Evolutionary conservation across 2,797 vertebrate genomes (phyloP).

Genomic region (Triplophysa yarkandensis): DNA sequence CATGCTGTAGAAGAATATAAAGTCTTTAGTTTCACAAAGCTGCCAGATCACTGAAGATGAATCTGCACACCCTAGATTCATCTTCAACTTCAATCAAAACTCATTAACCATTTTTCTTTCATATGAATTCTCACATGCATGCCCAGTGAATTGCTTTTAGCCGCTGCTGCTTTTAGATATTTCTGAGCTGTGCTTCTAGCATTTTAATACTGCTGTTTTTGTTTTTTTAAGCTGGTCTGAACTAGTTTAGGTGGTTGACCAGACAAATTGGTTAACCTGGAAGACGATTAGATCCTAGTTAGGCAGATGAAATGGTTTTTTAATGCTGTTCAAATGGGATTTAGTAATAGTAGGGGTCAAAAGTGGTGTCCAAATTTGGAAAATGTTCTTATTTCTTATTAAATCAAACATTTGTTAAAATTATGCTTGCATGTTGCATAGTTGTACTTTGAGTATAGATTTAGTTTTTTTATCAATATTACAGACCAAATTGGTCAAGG

Average conservation of each 20-base stretch:
- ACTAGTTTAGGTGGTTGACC: not conserved
- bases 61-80: constrained; percentile 51
- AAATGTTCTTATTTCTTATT: not conserved
- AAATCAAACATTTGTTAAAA: not conserved
- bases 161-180: not conserved
- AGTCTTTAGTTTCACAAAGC: constrained; percentile 48
- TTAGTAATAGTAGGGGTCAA: not conserved
- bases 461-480: no score
- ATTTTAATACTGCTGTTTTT: not conserved
- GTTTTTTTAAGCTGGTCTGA: not conserved
- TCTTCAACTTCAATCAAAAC: constrained; percentile 31
- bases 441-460: no score
- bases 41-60: constrained; percentile 48
- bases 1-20: constrained; percentile 31
- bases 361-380: not conserved
- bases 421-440: no score
- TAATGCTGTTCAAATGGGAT: not conserved
- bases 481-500: no score
- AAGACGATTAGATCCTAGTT: not conserved
- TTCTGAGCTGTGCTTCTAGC: not conserved
- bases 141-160: not conserved
- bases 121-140: constrained; percentile 27
- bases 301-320: not conserved
- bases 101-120: constrained; percentile 18
- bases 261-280: not conserved